Conservation (phyloP, 2,797 vertebrate species). For the Babyrousa celebensis region DNA sequence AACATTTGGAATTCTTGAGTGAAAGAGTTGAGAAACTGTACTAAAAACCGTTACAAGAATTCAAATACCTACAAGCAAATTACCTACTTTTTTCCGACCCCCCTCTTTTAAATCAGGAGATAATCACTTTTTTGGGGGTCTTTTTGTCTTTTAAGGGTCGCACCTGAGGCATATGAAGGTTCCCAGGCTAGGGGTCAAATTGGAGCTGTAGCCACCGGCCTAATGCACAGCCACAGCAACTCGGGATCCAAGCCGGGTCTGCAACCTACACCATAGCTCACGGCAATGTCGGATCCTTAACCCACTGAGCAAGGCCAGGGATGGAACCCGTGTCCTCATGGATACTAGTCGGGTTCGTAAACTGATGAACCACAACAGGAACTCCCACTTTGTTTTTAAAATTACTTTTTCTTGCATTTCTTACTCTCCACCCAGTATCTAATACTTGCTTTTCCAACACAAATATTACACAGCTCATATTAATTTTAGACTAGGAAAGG, state of each 20-base stretch:
- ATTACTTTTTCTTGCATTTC: conserved; percentile 10
- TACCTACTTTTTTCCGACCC: background rate
- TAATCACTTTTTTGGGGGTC: background rate
- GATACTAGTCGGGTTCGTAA: too few species aligned
- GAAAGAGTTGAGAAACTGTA: background rate
- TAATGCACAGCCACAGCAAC: too few species aligned
- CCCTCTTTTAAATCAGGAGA: conserved; percentile 8
- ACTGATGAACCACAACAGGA: too few species aligned
- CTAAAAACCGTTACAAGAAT: conserved; percentile 40
- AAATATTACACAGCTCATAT: background rate
- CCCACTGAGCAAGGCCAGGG: too few species aligned
- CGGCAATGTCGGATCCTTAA: too few species aligned
- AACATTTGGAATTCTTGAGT: conserved; percentile 37
- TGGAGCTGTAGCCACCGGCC: too few species aligned
- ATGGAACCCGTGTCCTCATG: too few species aligned
- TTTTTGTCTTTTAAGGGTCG: too few species aligned
- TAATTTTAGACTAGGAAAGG: conserved; percentile 5
- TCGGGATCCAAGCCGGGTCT: too few species aligned
- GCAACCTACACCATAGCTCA: too few species aligned
- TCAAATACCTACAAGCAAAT: background rate
- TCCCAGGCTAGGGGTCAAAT: too few species aligned
- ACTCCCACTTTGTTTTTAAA: background rate
- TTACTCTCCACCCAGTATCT: background rate
- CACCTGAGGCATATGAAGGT: too few species aligned
- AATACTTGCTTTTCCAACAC: background rate